Base-by-base conservation (phyloP, 2,888 invertebrate species). In the Gryllus longicercus region DNA sequence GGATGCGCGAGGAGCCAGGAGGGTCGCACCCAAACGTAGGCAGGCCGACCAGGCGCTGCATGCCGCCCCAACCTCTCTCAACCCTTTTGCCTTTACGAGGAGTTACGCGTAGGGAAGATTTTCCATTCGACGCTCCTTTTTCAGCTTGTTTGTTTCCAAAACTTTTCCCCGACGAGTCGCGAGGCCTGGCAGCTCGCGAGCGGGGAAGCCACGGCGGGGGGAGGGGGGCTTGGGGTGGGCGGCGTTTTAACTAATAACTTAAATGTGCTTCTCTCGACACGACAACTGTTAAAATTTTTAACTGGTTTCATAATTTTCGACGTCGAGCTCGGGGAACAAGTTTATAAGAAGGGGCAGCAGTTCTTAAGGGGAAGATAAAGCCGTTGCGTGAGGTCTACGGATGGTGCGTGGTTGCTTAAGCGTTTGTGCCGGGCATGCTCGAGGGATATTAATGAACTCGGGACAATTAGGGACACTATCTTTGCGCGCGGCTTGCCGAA, bases 241-340 rank as follows among this genome's bases (percentile, higher is more conserved):
- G 14, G 63, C 16, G 14, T 14, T n/a, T 63, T 63, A 63, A 63
- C 63, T 63, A 63, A 63, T 63, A 63, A 63, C 63, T 63, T 63
- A 63, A 63, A 63, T n/a, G 63, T n/a, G 63, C 63, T n/a, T n/a
- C n/a, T 63, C n/a, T n/a, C 63, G 63, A 14, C 63, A 63, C 63
- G 63, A 63, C 63, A 63, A 63, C 63, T 63, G 63, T 63, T 63
- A 63, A 63, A 14, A 63, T 63, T 63, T 38, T 18, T n/a, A 63
- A 63, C 63, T 63, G 63, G 63, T 63, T 63, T 63, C 63, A 63
- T 63, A 63, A 63, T 63, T 63, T 63, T 63, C 63, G 63, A 63
- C 63, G 16, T n/a, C n/a, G n/a, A 63, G n/a, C 14, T 16, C n/a
- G 63, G 63, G 16, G 63, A 63, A 63, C 63, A 63, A 63, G 16